phyloP scores from a whole-genome alignment of 1,140 invertebrate genomes.

The Drosophila mojavensis region DNA sequence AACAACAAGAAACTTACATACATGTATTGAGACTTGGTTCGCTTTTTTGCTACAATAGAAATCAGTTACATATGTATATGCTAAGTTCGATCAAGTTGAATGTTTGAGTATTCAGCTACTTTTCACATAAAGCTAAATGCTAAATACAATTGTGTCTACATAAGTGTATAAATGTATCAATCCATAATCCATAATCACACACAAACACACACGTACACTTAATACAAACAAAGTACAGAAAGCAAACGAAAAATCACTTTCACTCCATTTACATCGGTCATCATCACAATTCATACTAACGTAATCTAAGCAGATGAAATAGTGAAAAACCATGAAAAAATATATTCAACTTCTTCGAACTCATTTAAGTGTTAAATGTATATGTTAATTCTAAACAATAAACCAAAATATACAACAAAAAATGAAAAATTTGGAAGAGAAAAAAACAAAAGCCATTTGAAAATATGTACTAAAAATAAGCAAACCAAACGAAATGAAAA shows the following conservation, averaged over 20 bases:
- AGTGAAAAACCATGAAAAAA: slow-evolving; percentile 35
- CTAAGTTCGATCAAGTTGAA: slow-evolving; percentile 20
- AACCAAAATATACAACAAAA: slow-evolving; percentile 47
- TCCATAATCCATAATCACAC: slow-evolving; percentile 9
- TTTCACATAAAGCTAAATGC: slow-evolving; percentile 23
- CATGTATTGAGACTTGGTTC: slow-evolving; percentile 33
- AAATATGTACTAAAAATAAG: slow-evolving; percentile 51
- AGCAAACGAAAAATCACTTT: slow-evolving; percentile 8
- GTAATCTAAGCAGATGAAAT: slow-evolving; percentile 43
- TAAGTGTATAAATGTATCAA: slow-evolving; percentile 41
- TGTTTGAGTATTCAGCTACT: slow-evolving; percentile 10
- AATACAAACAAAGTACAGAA: not conserved
- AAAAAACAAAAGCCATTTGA: slow-evolving; percentile 52
- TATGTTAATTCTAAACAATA: slow-evolving; percentile 77
- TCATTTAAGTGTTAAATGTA: slow-evolving; percentile 75
- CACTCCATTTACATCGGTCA: slow-evolving; percentile 31
- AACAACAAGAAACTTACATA: slow-evolving; percentile 25
- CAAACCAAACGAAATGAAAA: slow-evolving; percentile 64
- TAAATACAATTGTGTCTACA: slow-evolving; percentile 13
- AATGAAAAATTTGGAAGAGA: slow-evolving; percentile 50
- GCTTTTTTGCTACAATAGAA: slow-evolving; percentile 66
- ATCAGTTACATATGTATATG: slow-evolving; percentile 10
- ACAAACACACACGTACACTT: not conserved
- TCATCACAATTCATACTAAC: slow-evolving; percentile 32
- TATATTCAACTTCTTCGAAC: slow-evolving; percentile 54